These are phyloP conservation scores for Mamestra brassicae DNA, from an alignment of 2,888 invertebrate genomes.

Conservation along the genomic window DNA sequence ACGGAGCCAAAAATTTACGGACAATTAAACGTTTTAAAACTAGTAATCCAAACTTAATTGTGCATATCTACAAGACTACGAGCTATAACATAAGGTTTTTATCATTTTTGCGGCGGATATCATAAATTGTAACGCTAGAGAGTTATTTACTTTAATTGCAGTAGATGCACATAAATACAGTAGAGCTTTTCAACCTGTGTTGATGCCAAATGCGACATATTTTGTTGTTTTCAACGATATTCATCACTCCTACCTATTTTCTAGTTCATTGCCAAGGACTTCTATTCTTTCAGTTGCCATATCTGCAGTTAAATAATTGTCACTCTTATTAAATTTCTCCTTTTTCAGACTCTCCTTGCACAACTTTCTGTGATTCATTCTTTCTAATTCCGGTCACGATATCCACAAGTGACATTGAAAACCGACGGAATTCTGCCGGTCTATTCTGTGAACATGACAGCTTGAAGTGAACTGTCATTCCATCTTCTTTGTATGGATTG, in stretches of 20 bases:
- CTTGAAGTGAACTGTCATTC: too few species aligned
- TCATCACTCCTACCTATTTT: not conserved
- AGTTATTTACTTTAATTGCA: slow-evolving; percentile 41
- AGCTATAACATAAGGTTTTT: slow-evolving; percentile 17
- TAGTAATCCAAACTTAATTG: slow-evolving; percentile 17
- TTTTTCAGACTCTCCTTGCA: too few species aligned
- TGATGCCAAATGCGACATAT: slow-evolving; percentile 38
- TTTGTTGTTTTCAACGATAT: slow-evolving; percentile 3
- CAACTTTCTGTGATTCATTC: too few species aligned
- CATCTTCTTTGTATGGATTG: too few species aligned
- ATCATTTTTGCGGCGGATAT: slow-evolving; percentile 16
- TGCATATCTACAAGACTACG: slow-evolving; percentile 1
- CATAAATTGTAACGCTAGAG: slow-evolving; percentile 49
- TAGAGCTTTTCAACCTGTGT: not conserved
- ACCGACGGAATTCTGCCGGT: too few species aligned
- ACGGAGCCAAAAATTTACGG: not conserved
- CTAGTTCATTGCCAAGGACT: not conserved
- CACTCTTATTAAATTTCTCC: too few species aligned
- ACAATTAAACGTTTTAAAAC: slow-evolving; percentile 51
- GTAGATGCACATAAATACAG: slow-evolving; percentile 28
- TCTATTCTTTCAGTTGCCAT: too few species aligned
- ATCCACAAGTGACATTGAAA: too few species aligned
- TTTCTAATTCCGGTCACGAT: too few species aligned
- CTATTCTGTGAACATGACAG: too few species aligned
- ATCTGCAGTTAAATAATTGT: too few species aligned